Percentiles rank a stretch among this genome's conserved stretches.
Conservation (phyloP, 1,140 invertebrate species). For the Galleria mellonella region DNA sequence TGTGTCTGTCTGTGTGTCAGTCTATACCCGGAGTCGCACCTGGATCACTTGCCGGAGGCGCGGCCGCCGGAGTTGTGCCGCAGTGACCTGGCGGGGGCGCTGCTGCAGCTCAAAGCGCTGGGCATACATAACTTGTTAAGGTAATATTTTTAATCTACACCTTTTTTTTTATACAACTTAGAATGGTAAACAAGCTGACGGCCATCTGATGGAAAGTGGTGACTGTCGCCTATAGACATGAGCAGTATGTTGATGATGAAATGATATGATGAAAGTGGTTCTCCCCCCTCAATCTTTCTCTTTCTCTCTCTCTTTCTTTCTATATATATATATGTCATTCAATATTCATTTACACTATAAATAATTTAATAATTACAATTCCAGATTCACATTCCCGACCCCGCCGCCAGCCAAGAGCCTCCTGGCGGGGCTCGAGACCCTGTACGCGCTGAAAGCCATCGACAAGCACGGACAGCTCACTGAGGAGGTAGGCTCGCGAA, state of each 20-base stretch:
- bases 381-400: slow-evolving; percentile 87
- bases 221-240: too few species aligned
- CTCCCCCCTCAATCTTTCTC: too few species aligned
- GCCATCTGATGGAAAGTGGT: too few species aligned
- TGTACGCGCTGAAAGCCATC: slow-evolving; percentile 90
- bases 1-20: slow-evolving; percentile 52
- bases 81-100: slow-evolving; percentile 87
- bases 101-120: slow-evolving; percentile 95
- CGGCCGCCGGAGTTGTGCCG: slow-evolving; percentile 96
- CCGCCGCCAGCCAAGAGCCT: slow-evolving; percentile 93
- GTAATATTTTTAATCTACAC: slow-evolving; percentile 24
- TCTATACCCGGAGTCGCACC: slow-evolving; percentile 87
- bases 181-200: too few species aligned
- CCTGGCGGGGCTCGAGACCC: slow-evolving; percentile 88
- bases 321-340: too few species aligned
- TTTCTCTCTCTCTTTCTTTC: too few species aligned
- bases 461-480: slow-evolving; percentile 89
- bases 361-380: slow-evolving; percentile 4
- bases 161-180: too few species aligned
- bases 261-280: too few species aligned
- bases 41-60: slow-evolving; percentile 78
- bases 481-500: slow-evolving; percentile 84
- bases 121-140: slow-evolving; percentile 92
- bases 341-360: too few species aligned
- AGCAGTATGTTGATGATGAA: too few species aligned